Evolutionary conservation across 2,113 vertebrate genomes (phyloP).

Genomic region (Chiloscyllium plagiosum): DNA sequence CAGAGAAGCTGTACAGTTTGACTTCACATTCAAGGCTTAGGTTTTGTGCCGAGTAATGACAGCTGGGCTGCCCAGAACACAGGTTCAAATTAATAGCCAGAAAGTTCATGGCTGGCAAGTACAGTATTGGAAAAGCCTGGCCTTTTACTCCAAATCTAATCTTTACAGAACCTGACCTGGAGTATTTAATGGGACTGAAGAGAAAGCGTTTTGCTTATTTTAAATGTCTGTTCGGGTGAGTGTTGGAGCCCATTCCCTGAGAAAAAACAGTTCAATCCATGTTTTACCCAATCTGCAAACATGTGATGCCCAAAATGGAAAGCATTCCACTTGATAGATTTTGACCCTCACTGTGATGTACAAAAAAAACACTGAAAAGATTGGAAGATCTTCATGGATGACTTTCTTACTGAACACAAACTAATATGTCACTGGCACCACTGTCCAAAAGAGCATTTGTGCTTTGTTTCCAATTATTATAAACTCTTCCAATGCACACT

Average conservation of each 20-base stretch:
- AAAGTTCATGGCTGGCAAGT: background rate
- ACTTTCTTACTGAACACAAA: background rate
- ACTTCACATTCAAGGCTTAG: background rate
- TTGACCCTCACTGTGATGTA: background rate
- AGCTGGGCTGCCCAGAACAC: background rate
- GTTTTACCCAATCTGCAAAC: background rate
- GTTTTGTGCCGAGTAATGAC: background rate
- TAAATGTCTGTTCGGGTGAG: background rate
- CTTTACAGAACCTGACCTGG: background rate
- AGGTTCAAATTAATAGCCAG: background rate
- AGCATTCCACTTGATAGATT: background rate
- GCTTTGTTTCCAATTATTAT: background rate
- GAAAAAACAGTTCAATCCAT: background rate
- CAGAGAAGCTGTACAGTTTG: background rate
- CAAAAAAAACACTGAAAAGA: background rate
- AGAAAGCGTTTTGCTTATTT: background rate
- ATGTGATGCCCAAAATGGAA: background rate
- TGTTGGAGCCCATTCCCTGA: background rate
- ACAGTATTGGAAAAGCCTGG: background rate
- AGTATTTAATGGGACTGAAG: background rate
- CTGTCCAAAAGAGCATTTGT: background rate
- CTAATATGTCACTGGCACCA: background rate
- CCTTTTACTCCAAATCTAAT: background rate
- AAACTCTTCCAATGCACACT: background rate
- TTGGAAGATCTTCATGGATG: background rate